Percentiles rank a stretch among this genome's conserved stretches.
Conservation (phyloP, 2,888 invertebrate species). For the Cordilura impudica region DNA sequence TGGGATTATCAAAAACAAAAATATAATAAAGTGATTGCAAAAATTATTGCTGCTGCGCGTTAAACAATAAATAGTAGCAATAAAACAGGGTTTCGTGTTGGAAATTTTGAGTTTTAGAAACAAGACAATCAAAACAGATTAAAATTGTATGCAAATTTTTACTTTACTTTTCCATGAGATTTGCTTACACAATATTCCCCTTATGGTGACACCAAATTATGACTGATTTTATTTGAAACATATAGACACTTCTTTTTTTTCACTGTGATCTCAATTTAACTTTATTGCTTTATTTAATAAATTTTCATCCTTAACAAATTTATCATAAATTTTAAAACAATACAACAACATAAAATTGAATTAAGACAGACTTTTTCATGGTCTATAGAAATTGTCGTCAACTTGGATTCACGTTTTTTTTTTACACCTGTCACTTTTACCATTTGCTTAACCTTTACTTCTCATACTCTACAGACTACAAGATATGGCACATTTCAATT, state of each 20-base stretch:
- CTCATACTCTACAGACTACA: not conserved
- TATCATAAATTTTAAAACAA: not conserved
- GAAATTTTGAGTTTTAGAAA: not conserved
- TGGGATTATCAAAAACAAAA: too few relatives aligned
- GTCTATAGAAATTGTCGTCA: not conserved
- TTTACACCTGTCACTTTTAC: not conserved
- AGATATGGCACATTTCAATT: not conserved
- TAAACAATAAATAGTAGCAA: not conserved
- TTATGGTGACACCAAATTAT: not conserved
- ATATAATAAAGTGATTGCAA: not conserved
- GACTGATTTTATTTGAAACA: not conserved
- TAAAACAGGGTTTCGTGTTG: not conserved
- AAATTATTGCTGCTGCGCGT: not conserved
- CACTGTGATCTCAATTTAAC: not conserved
- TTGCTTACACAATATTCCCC: too few relatives aligned
- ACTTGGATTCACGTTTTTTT: not conserved
- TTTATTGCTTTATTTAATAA: not conserved
- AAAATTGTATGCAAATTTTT: not conserved
- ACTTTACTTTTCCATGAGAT: too few relatives aligned
- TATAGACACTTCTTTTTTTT: not conserved
- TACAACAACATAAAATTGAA: too few relatives aligned
- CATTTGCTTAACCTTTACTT: not conserved
- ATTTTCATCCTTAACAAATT: not conserved
- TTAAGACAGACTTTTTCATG: not conserved
- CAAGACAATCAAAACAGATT: not conserved